phyloP scores from a whole-genome alignment of 2,113 vertebrate species.

The Notiomystis cincta region DNA sequence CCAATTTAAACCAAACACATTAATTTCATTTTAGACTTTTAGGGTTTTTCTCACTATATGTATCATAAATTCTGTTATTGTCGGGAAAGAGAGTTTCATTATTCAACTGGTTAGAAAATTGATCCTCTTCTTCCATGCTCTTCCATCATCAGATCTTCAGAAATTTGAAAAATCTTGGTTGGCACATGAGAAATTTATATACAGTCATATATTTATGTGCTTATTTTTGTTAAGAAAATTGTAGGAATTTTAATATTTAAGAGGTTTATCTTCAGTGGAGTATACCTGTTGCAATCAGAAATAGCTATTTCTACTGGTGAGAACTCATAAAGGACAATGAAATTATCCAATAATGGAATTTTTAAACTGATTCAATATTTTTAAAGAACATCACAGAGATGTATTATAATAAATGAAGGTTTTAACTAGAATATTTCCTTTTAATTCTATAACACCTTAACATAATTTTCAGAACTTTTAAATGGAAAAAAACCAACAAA shows the following conservation, averaged over 20 bases:
- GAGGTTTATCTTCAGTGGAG: background rate
- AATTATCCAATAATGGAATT: background rate
- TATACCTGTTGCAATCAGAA: background rate
- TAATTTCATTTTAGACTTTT: background rate
- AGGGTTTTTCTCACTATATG: background rate
- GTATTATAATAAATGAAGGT: background rate
- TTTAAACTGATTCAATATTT: background rate
- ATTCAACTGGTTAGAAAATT: background rate
- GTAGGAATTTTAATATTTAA: background rate
- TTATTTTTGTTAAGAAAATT: background rate
- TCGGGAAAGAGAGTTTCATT: background rate
- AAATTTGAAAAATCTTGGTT: background rate
- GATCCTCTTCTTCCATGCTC: background rate
- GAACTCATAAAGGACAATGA: background rate
- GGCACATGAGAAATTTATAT: background rate
- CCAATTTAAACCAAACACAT: background rate
- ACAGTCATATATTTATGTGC: background rate
- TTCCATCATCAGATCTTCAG: background rate
- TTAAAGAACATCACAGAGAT: background rate
- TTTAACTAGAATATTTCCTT: background rate
- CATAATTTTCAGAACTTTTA: background rate
- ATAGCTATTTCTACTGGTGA: background rate
- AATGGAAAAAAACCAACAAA: background rate
- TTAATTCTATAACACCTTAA: background rate
- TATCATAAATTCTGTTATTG: background rate